These are phyloP conservation scores for Xestoiulus laeticollis DNA, from an alignment of 2,888 invertebrate genomes.

Conservation along the genomic window DNA sequence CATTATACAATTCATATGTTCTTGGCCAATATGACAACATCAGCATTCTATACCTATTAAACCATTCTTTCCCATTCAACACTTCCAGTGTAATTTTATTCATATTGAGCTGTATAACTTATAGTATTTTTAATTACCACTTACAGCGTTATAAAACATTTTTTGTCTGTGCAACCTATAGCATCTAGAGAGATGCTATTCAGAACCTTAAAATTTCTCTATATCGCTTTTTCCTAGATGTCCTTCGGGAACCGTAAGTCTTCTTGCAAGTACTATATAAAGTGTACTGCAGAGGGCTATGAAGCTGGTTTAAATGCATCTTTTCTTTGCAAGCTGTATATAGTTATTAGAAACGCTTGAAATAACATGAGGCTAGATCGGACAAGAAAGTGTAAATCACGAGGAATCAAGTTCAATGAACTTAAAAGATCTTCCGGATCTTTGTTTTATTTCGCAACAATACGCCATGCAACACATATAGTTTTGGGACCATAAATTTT, in stretches of 20 bases:
- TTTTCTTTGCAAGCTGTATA: neutral
- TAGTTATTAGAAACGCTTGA: slow-evolving; percentile 9
- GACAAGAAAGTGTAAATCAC: neutral
- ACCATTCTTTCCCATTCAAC: too few species aligned
- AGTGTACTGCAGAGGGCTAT: neutral
- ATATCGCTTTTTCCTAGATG: neutral
- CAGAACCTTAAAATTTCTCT: neutral
- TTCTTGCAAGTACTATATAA: neutral
- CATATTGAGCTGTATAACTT: too few species aligned
- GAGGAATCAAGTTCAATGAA: slow-evolving; percentile 1
- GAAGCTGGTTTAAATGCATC: neutral
- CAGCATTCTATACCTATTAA: too few species aligned
- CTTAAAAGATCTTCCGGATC: neutral
- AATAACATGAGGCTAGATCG: neutral
- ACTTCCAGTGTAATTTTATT: too few species aligned
- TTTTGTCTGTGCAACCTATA: neutral
- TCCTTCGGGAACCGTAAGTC: neutral
- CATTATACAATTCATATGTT: too few species aligned
- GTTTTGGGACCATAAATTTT: neutral
- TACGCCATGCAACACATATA: neutral
- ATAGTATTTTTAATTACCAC: neutral
- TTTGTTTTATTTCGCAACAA: neutral
- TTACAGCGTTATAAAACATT: neutral
- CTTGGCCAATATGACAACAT: too few species aligned
- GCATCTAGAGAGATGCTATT: neutral